Evolutionary conservation across 2,113 vertebrate genomes (phyloP).

Genomic region (Syngnathus typhle): DNA sequence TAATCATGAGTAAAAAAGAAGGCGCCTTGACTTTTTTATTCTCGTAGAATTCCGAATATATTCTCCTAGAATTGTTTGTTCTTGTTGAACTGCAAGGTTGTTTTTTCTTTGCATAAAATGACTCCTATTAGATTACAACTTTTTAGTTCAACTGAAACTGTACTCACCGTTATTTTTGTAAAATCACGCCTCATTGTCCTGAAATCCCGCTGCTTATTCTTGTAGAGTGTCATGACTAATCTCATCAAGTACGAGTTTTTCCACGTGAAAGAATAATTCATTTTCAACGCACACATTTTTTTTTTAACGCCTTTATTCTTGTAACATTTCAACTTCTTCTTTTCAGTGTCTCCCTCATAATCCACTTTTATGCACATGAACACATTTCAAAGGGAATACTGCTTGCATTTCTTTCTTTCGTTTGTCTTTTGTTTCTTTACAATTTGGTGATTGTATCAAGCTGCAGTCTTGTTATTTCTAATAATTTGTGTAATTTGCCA

Average conservation of each 20-base stretch:
- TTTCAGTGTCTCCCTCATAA: neutral
- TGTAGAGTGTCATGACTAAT: neutral
- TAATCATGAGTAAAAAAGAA: too few relatives aligned
- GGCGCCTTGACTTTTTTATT: too few relatives aligned
- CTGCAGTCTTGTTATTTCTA: constrained; percentile 5
- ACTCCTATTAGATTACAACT: neutral
- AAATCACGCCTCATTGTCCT: neutral
- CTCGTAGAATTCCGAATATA: neutral
- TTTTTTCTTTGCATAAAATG: neutral
- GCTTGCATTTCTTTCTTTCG: neutral
- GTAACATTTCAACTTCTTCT: neutral
- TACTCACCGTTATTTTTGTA: neutral
- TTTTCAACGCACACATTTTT: neutral
- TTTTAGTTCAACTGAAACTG: neutral
- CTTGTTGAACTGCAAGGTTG: neutral
- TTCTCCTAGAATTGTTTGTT: neutral
- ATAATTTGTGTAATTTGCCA: neutral
- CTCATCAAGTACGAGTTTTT: neutral
- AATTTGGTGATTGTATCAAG: constrained; percentile 10
- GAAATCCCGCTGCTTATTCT: neutral
- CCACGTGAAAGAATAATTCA: neutral
- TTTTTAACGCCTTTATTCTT: neutral
- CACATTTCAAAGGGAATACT: constrained; percentile 23
- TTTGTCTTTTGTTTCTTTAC: constrained; percentile 1
- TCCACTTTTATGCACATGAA: neutral